A percentile compares a stretch with the other conserved stretches of the same genome.
These are phyloP conservation scores for Prolemur simus DNA, from an alignment of 2,113 vertebrate species.

Conservation along the genomic window DNA sequence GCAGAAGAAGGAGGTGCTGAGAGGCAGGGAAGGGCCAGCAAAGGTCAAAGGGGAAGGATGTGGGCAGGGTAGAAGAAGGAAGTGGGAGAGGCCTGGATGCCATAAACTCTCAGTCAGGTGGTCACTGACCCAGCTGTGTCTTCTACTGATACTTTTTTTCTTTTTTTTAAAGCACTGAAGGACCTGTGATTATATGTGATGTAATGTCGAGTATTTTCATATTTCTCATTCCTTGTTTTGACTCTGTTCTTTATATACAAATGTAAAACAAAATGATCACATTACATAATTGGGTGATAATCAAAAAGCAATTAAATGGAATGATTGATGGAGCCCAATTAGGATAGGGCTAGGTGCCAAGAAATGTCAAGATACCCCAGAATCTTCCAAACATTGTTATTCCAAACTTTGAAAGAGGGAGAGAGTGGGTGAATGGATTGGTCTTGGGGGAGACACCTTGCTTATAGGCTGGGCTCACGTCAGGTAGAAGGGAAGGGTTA, in stretches of 20 bases:
- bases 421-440: background rate
- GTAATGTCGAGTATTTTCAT: background rate
- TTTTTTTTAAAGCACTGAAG: background rate
- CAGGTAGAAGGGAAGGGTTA: background rate
- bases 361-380: background rate
- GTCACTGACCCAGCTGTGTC: background rate
- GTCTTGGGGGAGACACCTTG: background rate
- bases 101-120: background rate
- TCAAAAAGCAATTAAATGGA: background rate
- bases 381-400: background rate
- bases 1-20: background rate
- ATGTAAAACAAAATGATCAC: background rate
- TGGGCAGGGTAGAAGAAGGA: background rate
- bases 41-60: slow-evolving; percentile 18
- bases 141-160: background rate
- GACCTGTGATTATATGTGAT: background rate
- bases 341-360: background rate
- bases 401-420: background rate
- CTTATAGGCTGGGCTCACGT: background rate
- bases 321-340: background rate
- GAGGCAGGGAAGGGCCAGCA: background rate
- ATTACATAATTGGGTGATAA: background rate
- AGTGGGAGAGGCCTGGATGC: background rate
- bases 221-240: slow-evolving; percentile 3
- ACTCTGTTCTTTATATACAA: background rate